phyloP scores from a whole-genome alignment of 2,113 vertebrate species.

The Leptocoma aspasia region DNA sequence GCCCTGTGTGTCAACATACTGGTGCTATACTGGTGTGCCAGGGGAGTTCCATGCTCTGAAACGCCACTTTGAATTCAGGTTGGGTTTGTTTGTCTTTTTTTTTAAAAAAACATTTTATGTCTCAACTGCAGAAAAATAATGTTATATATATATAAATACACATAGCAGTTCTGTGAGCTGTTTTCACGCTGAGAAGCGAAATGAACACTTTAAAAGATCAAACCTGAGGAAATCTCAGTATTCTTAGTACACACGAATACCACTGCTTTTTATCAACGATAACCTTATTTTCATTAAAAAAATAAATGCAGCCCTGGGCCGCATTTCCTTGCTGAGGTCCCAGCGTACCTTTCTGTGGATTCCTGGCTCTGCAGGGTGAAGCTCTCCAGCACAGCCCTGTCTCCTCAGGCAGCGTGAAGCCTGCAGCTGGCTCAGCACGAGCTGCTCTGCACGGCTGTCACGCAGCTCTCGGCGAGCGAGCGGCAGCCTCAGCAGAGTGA shows the following conservation, averaged over 20 bases:
- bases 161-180: not conserved
- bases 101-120: not conserved
- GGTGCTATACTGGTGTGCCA: not conserved
- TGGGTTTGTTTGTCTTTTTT: not conserved
- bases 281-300: not conserved
- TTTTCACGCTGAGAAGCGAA: not conserved
- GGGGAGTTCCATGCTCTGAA: not conserved
- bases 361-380: not conserved
- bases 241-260: not conserved
- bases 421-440: fast-evolving
- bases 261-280: not conserved
- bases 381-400: not conserved
- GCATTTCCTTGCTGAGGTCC: not conserved
- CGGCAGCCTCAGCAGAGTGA: not conserved
- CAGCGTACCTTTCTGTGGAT: not conserved
- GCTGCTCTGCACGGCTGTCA: not conserved
- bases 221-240: not conserved
- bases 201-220: not conserved
- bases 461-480: fast-evolving
- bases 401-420: not conserved
- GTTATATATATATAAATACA: fast-evolving
- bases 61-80: not conserved
- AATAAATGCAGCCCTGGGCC: not conserved
- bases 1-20: not conserved
- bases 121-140: not conserved